Percentiles rank a stretch among this genome's conserved stretches.
Conservation (phyloP, 2,888 invertebrate genomes). For the Zaprionus bogoriensis region DNA sequence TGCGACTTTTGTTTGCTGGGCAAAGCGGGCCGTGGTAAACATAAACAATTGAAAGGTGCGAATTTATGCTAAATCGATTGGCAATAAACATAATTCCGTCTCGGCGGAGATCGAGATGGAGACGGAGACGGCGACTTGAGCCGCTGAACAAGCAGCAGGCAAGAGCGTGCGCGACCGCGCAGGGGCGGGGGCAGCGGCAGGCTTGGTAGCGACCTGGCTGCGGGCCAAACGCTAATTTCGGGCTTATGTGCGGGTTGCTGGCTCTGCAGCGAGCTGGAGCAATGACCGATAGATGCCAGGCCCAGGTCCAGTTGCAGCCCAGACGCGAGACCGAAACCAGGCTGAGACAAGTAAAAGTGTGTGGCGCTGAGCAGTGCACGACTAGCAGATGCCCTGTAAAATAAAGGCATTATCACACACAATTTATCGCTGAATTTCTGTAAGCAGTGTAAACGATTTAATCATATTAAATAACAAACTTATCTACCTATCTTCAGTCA, state of each 20-base stretch:
- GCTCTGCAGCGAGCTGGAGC: conserved; percentile 41
- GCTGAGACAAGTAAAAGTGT: background rate
- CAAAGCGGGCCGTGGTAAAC: conserved; percentile 38
- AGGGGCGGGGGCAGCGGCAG: background rate
- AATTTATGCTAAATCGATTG: conserved; percentile 70
- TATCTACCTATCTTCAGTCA: no score
- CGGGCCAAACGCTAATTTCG: conserved; percentile 26
- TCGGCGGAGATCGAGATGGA: no score
- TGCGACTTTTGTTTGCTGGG: background rate
- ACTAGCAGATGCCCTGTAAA: background rate
- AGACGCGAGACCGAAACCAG: background rate
- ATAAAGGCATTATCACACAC: no score
- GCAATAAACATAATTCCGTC: conserved; percentile 58
- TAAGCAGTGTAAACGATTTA: no score
- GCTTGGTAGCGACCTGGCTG: background rate
- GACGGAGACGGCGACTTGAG: background rate
- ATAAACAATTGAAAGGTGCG: conserved; percentile 68
- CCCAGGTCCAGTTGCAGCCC: conserved; percentile 13
- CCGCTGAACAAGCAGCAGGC: conserved; percentile 36
- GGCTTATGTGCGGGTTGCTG: conserved; percentile 31
- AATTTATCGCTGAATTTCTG: no score
- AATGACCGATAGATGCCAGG: conserved; percentile 52
- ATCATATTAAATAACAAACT: no score
- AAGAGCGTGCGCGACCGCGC: conserved; percentile 46
- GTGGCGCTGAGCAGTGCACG: background rate